Conservation (phyloP, 1,140 invertebrate species). For the Vollenhovia emeryi region DNA sequence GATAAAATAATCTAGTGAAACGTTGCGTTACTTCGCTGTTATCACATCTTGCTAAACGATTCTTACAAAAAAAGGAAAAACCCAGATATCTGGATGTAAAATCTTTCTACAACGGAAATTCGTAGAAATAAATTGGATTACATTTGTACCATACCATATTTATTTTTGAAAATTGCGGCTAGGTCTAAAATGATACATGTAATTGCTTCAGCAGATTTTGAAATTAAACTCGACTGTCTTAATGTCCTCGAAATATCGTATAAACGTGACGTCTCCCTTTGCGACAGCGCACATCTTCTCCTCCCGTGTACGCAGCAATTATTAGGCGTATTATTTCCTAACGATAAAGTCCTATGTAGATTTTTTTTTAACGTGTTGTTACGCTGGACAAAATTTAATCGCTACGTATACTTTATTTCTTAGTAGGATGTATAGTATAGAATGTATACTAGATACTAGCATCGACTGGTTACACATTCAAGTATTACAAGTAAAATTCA, state of each 20-base stretch:
- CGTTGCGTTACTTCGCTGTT: background rate
- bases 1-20: background rate
- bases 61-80: background rate
- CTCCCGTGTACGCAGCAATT: background rate
- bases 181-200: slow-evolving; percentile 10
- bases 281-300: background rate
- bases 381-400: slow-evolving; percentile 20
- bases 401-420: slow-evolving; percentile 39
- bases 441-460: slow-evolving; percentile 30
- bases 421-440: slow-evolving; percentile 20
- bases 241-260: background rate
- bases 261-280: background rate
- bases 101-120: background rate
- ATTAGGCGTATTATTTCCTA: slow-evolving; percentile 20
- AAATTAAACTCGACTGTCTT: background rate
- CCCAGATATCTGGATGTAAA: background rate
- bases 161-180: slow-evolving; percentile 6
- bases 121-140: background rate
- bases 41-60: background rate
- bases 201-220: background rate
- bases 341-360: slow-evolving; percentile 6
- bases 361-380: background rate
- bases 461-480: background rate
- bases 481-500: slow-evolving; percentile 3
- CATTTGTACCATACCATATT: slow-evolving; percentile 13